phyloP scores from a whole-genome alignment of 2,113 vertebrate genomes.

The Sturnus vulgaris region DNA sequence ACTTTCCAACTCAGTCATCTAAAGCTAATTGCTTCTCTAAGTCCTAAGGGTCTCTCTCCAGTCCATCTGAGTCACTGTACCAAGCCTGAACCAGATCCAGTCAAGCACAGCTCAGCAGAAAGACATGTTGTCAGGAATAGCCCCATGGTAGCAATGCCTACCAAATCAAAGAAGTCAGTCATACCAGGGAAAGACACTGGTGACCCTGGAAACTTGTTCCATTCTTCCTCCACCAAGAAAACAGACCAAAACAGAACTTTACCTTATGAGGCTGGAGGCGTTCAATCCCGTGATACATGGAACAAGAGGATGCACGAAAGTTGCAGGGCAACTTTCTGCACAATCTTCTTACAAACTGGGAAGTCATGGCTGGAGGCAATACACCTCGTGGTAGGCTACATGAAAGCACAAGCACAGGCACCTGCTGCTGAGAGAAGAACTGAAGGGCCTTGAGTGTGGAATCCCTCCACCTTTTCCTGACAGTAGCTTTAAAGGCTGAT shows the following conservation, averaged over 20 bases:
- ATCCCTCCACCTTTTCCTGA: neutral
- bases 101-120: neutral
- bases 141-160: neutral
- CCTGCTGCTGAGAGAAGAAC: neutral
- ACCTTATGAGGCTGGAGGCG: neutral
- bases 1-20: neutral
- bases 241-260: neutral
- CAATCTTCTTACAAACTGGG: neutral
- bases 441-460: neutral
- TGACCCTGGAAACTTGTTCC: neutral
- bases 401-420: neutral
- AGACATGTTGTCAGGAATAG: neutral
- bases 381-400: neutral
- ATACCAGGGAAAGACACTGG: neutral
- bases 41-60: neutral
- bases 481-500: neutral
- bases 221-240: neutral
- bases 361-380: neutral
- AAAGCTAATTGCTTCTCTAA: neutral
- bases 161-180: neutral
- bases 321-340: neutral
- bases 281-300: neutral
- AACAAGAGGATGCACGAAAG: neutral
- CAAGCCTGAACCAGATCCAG: neutral
- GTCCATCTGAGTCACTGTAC: slow-evolving; percentile 9